phyloP scores from a whole-genome alignment of 1,140 invertebrate genomes.

The Drosophila pruinosa region DNA sequence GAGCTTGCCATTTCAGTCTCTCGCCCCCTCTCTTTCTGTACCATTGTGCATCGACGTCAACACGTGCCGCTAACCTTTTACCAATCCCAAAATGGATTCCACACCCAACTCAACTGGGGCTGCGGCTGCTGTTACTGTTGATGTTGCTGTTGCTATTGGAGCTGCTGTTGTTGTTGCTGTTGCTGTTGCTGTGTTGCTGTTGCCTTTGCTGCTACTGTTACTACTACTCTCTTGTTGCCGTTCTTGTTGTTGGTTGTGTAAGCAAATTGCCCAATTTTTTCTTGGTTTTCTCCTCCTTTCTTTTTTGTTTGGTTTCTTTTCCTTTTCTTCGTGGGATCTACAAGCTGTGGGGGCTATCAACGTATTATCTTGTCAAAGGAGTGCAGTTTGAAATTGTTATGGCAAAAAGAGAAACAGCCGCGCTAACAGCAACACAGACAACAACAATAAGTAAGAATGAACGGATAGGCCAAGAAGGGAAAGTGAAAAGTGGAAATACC shows the following conservation, averaged over 20 bases:
- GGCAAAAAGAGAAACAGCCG: constrained; percentile 57
- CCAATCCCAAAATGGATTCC: constrained; percentile 31
- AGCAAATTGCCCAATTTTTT: constrained; percentile 77
- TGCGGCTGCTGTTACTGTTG: constrained; percentile 16
- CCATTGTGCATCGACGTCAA: constrained; percentile 38
- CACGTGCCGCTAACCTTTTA: constrained; percentile 76
- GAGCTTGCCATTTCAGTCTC: neutral
- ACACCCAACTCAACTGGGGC: constrained; percentile 38
- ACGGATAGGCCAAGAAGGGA: neutral
- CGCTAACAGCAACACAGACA: constrained; percentile 33
- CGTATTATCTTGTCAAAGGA: constrained; percentile 80
- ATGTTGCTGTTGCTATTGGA: constrained; percentile 22
- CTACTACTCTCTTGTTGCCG: constrained; percentile 22
- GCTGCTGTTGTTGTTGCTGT: constrained; percentile 4
- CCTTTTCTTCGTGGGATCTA: constrained; percentile 3
- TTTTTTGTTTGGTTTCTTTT: constrained; percentile 7
- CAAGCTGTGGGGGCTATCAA: constrained; percentile 54
- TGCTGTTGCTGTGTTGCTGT: constrained; percentile 31
- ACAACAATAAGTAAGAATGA: constrained; percentile 10
- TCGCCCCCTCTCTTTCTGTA: neutral
- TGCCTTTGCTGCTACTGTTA: neutral
- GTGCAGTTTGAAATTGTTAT: constrained; percentile 77
- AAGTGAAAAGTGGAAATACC: constrained; percentile 21
- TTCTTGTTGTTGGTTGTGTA: constrained; percentile 69
- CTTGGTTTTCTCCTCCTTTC: constrained; percentile 8